Evolutionary conservation across 2,888 invertebrate genomes (phyloP).

Genomic region (Tetramorium bicarinatum): DNA sequence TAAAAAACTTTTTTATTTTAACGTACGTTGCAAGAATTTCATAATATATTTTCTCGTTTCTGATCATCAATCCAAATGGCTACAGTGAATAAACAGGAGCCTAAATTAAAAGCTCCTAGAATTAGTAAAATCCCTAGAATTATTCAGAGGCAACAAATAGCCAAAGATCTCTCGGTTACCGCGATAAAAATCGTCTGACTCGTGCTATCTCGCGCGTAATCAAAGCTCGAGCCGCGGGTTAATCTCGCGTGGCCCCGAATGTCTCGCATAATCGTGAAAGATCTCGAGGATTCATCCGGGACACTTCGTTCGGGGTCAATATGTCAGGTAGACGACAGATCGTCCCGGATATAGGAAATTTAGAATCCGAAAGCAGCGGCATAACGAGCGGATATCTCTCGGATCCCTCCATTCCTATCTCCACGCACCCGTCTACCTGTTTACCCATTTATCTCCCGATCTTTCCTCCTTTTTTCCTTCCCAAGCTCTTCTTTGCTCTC

Average conservation of each 20-base stretch:
- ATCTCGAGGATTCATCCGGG: not conserved
- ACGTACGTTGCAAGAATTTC: too few species aligned
- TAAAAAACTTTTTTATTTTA: too few species aligned
- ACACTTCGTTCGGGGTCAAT: conserved; percentile 16
- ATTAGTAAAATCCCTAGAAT: not conserved
- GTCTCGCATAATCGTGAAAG: conserved; percentile 17
- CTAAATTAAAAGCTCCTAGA: not conserved
- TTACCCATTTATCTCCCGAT: conserved; percentile 59
- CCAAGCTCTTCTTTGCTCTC: conserved; percentile 61
- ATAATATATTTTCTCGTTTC: too few species aligned
- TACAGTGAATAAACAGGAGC: too few species aligned
- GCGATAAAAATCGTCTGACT: conserved; percentile 6
- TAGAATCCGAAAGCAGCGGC: conserved; percentile 54
- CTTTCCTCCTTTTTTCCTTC: conserved; percentile 46
- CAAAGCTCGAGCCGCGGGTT: conserved; percentile 7
- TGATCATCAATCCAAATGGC: too few species aligned
- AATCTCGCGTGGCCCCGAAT: not conserved
- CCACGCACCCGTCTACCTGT: conserved; percentile 44
- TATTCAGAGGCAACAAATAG: not conserved
- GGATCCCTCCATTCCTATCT: conserved; percentile 29
- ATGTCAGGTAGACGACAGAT: conserved; percentile 75
- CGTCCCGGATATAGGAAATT: conserved; percentile 68
- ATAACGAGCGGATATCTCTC: conserved; percentile 68
- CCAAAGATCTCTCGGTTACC: not conserved
- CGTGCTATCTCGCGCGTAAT: conserved; percentile 29